A percentile compares a stretch with the other conserved stretches of the same genome.
phyloP scores from a whole-genome alignment of 1,140 invertebrate species.

The Drosophila truncata region DNA sequence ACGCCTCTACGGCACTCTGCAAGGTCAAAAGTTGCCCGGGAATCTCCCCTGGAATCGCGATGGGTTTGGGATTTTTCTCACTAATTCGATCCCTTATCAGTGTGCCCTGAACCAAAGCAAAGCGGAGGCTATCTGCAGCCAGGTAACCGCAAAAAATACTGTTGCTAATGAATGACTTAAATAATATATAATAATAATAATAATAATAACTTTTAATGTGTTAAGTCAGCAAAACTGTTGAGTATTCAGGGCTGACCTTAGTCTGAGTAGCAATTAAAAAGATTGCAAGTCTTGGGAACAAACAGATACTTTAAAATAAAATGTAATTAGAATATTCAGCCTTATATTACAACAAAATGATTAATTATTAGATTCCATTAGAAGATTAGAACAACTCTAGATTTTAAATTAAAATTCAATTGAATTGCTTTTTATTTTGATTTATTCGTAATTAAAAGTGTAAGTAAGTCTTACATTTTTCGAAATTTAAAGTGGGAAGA shows the following conservation, averaged over 20 bases:
- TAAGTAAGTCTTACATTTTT: neutral
- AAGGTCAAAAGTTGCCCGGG: conserved; percentile 37
- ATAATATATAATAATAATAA: neutral
- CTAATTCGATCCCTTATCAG: conserved; percentile 22
- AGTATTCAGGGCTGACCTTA: neutral
- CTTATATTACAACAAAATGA: neutral
- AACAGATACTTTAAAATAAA: neutral
- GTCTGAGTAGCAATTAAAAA: neutral
- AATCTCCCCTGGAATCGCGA: conserved; percentile 23
- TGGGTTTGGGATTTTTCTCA: conserved; percentile 13
- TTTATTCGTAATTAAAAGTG: neutral
- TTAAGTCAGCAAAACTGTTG: neutral
- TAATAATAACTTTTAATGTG: neutral
- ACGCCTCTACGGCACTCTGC: conserved; percentile 10
- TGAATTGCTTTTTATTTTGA: neutral
- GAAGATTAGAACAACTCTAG: no score
- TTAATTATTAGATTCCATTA: neutral
- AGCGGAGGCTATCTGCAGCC: conserved; percentile 28
- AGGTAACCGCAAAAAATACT: conserved; percentile 21
- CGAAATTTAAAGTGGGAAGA: neutral
- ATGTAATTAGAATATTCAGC: neutral
- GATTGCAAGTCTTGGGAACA: neutral
- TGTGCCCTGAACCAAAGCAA: neutral
- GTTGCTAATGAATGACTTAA: neutral
- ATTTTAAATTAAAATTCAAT: neutral